Evolutionary conservation across 2,113 vertebrate genomes (phyloP), one percentile per base, ranked within the genome.

Genomic region (Oreochromis aureus): DNA sequence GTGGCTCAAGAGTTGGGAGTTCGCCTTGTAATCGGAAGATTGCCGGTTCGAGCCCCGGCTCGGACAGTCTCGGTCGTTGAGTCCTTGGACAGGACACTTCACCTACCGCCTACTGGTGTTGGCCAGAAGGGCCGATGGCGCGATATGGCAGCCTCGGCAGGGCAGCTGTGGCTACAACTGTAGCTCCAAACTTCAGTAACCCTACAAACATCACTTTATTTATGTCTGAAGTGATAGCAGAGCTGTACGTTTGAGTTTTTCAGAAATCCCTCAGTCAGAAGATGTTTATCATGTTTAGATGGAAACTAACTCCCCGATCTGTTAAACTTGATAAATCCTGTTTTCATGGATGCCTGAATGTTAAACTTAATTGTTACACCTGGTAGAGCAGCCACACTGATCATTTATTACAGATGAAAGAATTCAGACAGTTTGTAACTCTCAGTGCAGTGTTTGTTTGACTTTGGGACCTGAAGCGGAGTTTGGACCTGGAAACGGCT

Each of bases 141-240:
- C 24, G 24, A 24, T 24, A 24, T 24, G 24, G 24, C 24, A 24
- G 24, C 24, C 24, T 24, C 24, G 24, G 24, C 24, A 24, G 24
- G 24, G 24, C 24, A 24, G 24, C 24, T 24, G 24, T 24, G 3
- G 24, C 24, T 24, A n/a, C 53, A 11, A 55, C 24, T 24, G 24
- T 24, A 24, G 24, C 24, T 24, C 53, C 53, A 11, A 55, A 27
- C 22, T 56, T 56, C 55, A 27, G 12, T 56, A 15, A 27, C 22
- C 4, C 22, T 1, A 58, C 2, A 58, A 58, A 58, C 12, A 0
- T 58, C 55, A 55, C 12, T 58, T 58, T 1, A 8, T 58, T 27
- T 58, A 58, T 27, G 55, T 58, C 0, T 22, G 55, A 27, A 58
- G 12, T 27, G 22, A 56, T 6, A 56, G 0, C 12, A 58, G 22